Conservation (phyloP, 2,113 vertebrate species). For the Ivindomyrus marchei region DNA sequence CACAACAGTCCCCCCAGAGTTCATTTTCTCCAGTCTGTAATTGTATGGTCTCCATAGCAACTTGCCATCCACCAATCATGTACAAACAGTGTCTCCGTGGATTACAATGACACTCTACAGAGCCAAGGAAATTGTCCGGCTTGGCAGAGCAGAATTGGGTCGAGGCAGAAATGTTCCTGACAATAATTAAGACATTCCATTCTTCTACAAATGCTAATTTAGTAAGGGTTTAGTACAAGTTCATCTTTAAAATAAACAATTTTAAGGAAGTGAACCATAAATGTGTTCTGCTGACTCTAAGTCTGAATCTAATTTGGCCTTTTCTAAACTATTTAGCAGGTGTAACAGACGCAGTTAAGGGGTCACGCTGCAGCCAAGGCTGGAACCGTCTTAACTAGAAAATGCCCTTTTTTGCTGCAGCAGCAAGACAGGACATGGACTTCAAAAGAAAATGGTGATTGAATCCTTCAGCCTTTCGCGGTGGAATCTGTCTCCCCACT, state of each 20-base stretch:
- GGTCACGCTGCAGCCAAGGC: not conserved
- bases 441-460: not conserved
- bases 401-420: not conserved
- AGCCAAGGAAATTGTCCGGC: not conserved
- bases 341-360: not conserved
- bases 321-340: not conserved
- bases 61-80: slow-evolving; percentile 25
- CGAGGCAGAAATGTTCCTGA: not conserved
- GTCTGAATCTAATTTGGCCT: not conserved
- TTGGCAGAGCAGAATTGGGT: not conserved
- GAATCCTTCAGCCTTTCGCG: not conserved
- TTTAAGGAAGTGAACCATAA: not conserved
- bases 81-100: slow-evolving; percentile 19
- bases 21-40: slow-evolving; percentile 13
- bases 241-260: not conserved
- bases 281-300: not conserved
- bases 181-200: not conserved
- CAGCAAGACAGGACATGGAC: not conserved
- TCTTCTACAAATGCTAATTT: not conserved
- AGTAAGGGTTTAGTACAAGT: not conserved
- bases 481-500: not conserved
- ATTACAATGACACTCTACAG: slow-evolving; percentile 14
- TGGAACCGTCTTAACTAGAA: not conserved
- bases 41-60: slow-evolving; percentile 32
- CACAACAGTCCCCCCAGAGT: not conserved